Evolutionary conservation across 2,888 invertebrate genomes (phyloP).

Genomic region (Mythimna lalbum): DNA sequence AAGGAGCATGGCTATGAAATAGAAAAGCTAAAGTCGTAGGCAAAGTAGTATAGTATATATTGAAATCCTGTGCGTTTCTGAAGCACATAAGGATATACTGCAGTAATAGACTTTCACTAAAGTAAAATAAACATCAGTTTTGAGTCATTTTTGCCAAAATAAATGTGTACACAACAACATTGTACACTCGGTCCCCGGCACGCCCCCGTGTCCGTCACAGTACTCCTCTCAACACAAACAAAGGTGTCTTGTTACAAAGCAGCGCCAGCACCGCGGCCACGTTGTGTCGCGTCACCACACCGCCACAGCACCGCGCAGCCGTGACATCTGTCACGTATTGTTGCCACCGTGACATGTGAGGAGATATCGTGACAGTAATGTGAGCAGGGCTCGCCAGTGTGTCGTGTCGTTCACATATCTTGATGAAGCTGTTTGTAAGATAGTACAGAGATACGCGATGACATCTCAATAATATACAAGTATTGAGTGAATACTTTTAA

Average conservation of each 20-base stretch:
- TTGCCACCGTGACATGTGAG: constrained; percentile 12
- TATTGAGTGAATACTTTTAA: background rate
- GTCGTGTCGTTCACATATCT: background rate
- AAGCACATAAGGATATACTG: background rate
- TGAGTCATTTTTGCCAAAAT: background rate
- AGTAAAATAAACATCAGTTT: background rate
- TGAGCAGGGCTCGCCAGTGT: constrained; percentile 18
- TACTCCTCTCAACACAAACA: constrained; percentile 54
- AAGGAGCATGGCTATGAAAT: too few species aligned
- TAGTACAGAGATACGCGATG: background rate
- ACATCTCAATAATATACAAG: background rate
- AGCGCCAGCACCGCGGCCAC: background rate
- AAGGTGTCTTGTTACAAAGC: constrained; percentile 64
- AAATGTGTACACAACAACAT: background rate
- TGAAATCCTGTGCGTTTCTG: background rate
- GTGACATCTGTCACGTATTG: constrained; percentile 39
- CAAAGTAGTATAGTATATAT: background rate
- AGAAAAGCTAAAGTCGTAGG: too few species aligned
- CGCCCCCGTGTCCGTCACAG: constrained; percentile 37
- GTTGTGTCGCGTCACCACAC: constrained; percentile 4
- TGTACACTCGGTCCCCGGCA: background rate
- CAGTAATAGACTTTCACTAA: background rate
- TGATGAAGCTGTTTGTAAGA: background rate
- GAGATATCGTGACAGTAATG: constrained; percentile 28
- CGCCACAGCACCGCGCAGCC: background rate